Evolutionary conservation across 2,888 invertebrate species (phyloP), one percentile per base, ranked within the genome.

Genomic region (Lasioglossum morio): DNA sequence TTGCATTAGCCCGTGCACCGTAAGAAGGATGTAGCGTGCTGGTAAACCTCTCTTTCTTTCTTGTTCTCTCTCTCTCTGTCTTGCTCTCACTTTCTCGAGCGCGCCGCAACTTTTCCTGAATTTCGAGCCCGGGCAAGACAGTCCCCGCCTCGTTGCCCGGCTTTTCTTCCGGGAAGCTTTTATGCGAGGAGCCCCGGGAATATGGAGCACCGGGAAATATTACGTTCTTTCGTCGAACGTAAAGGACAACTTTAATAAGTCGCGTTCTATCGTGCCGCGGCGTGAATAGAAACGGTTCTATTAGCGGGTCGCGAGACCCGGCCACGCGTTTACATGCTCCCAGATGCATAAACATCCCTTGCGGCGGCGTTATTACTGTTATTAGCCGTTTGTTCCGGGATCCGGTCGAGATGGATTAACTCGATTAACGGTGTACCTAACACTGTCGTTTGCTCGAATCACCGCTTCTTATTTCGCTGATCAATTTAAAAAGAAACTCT

Each of bases 1-100:
- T 70, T 72, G 72, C 72, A 77, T 87, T 79, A 84, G 70, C 72
- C 63, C 27, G 75, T 79, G 82, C 75, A 72, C 60, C 63, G 57
- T 80, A 77, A 75, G 82, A 73, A 85, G 66, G 57, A 57, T 72
- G 66, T 86, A 83, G 69, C 72, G 40, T 27, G 46, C 72, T 57
- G 57, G 60, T 76, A 48, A 77, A 77, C 66, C 72, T 19, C 27
- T 30, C 30, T 63, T 16, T 63, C 16, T 63, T n/a, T 63, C 30
- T 63, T n/a, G 1, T 2, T 30, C 2, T 30, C 30, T 30, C 16
- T 27, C 14, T 4, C 57, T 57, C 57, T 57, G 0, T 57, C 60
- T 12, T 14, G 14, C 60, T 14, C 60, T 14, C 23, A 53, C 8
- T 53, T 60, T 7, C 60, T 60, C 66, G 3, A 34, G 63, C 63